Evolutionary conservation across 2,113 vertebrate species (phyloP).

Genomic region (Nanorana parkeri): DNA sequence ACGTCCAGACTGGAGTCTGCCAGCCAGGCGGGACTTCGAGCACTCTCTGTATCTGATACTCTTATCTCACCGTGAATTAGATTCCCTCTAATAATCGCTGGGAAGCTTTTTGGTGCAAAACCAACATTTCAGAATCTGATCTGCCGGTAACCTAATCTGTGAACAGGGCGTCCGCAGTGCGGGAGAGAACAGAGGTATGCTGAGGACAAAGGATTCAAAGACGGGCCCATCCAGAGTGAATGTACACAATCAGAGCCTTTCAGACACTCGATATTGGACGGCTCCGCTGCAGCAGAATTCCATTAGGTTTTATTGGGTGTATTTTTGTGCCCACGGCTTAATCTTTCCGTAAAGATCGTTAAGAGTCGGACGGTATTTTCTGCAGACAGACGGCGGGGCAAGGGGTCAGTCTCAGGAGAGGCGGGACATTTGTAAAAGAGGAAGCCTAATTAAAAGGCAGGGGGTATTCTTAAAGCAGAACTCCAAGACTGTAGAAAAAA

Average conservation of each 20-base stretch:
- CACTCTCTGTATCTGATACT: not conserved
- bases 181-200: slow-evolving; percentile 11
- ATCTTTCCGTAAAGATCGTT: not conserved
- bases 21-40: not conserved
- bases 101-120: slow-evolving; percentile 54
- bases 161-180: not conserved
- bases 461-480: too few species aligned
- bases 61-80: slow-evolving; percentile 34
- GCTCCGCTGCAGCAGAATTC: slow-evolving; percentile 14
- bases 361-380: not conserved
- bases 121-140: slow-evolving; percentile 27
- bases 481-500: too few species aligned
- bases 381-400: not conserved
- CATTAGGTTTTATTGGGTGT: slow-evolving; percentile 28
- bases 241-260: slow-evolving; percentile 17
- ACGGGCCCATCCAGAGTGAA: slow-evolving; percentile 43
- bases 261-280: slow-evolving; percentile 32
- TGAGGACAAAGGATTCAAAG: slow-evolving; percentile 51
- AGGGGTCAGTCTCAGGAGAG: not conserved
- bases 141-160: slow-evolving; percentile 8
- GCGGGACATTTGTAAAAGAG: not conserved
- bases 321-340: not conserved
- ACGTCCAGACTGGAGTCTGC: not conserved
- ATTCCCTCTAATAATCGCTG: slow-evolving; percentile 39
- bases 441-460: too few species aligned